Conservation (phyloP, 2,113 vertebrate genomes). For the Leiothrix lutea region DNA sequence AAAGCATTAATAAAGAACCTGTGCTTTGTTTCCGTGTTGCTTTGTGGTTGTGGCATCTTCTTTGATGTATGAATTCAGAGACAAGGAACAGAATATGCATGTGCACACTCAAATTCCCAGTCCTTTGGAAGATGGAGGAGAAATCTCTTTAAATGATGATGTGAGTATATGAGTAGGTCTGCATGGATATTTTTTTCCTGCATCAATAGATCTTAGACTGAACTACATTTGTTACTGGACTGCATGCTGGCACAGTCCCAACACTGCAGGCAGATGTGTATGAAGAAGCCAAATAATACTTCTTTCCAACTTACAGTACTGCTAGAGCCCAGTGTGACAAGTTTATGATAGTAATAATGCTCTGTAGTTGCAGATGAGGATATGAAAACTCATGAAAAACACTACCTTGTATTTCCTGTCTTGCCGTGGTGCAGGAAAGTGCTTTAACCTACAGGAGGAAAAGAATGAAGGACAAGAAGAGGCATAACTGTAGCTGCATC, state of each 20-base stretch:
- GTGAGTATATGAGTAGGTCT: background rate
- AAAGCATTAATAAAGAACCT: background rate
- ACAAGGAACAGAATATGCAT: background rate
- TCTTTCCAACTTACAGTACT: background rate
- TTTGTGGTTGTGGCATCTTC: background rate
- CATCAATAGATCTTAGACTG: background rate
- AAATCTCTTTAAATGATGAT: conserved; percentile 42
- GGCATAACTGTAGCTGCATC: background rate
- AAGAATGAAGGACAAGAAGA: background rate
- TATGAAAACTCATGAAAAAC: background rate
- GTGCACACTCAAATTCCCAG: background rate
- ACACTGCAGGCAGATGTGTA: conserved; percentile 34
- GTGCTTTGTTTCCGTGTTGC: background rate
- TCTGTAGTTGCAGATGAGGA: background rate
- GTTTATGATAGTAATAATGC: background rate
- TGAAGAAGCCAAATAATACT: background rate
- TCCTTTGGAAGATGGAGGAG: background rate
- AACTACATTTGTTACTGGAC: background rate
- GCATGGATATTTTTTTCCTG: background rate
- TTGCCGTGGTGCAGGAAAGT: background rate
- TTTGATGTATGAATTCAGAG: background rate
- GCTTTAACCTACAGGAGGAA: background rate
- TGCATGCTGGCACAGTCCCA: conserved; percentile 44
- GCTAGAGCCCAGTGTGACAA: background rate
- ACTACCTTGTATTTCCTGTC: background rate